phyloP scores from a whole-genome alignment of 2,797 vertebrate genomes.

The Tangara arthus region DNA sequence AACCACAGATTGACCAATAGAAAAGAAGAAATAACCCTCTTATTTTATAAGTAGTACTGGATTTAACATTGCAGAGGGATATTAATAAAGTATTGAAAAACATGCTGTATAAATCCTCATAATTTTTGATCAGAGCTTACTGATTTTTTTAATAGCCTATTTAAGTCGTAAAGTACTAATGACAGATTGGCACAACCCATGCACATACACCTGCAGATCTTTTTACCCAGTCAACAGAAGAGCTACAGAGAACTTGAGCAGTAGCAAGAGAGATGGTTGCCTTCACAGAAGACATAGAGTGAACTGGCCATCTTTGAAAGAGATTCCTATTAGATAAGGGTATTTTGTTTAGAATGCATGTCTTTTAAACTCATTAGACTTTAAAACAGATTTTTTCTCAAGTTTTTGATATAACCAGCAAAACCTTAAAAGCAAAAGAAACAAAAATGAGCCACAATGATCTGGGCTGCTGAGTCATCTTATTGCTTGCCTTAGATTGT shows the following conservation, averaged over 20 bases:
- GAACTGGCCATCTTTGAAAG: not conserved
- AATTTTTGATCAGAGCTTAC: not conserved
- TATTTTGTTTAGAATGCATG: not conserved
- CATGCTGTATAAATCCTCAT: not conserved
- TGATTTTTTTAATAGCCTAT: not conserved
- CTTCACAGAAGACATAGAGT: not conserved
- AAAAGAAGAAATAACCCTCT: not conserved
- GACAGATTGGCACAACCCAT: not conserved
- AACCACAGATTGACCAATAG: not conserved
- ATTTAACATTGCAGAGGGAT: not conserved
- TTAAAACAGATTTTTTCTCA: too few species aligned
- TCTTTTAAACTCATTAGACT: not conserved
- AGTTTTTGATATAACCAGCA: too few species aligned
- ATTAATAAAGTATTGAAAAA: not conserved
- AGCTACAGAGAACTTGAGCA: not conserved
- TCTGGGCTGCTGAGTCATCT: not conserved
- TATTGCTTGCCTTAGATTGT: not conserved
- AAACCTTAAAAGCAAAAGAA: not conserved
- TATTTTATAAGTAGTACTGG: not conserved
- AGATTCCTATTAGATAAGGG: not conserved
- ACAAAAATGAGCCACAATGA: not conserved
- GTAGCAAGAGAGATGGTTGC: not conserved
- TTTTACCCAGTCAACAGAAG: not conserved
- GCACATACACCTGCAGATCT: not conserved
- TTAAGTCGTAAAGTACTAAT: not conserved